These are phyloP conservation scores for Periophthalmus magnuspinnatus DNA, from an alignment of 2,797 vertebrate species.

Conservation along the genomic window DNA sequence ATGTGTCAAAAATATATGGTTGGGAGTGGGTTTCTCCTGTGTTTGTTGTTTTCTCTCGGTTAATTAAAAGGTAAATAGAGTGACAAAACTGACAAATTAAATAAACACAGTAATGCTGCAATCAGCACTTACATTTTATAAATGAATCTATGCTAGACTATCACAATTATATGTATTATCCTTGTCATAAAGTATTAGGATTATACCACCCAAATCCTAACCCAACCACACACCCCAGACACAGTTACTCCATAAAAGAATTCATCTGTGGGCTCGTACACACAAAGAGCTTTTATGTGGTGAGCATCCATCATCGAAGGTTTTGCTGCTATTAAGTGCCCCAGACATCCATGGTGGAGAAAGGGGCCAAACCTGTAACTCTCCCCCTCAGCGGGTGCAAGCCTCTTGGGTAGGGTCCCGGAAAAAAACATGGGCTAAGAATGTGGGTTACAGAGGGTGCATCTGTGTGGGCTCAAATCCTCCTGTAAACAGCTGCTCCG, in stretches of 20 bases:
- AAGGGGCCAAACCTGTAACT: slow-evolving; percentile 32
- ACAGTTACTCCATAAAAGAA: slow-evolving; percentile 19
- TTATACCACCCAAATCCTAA: slow-evolving; percentile 9
- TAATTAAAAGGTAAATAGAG: too few relatives aligned
- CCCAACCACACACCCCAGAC: slow-evolving; percentile 8
- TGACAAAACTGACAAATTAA: too few relatives aligned
- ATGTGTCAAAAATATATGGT: too few relatives aligned
- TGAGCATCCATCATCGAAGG: slow-evolving; percentile 39
- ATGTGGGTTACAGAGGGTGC: slow-evolving; percentile 37
- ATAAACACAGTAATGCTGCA: too few relatives aligned
- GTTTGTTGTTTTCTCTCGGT: too few relatives aligned
- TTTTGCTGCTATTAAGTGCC: slow-evolving; percentile 29
- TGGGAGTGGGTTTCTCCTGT: too few relatives aligned
- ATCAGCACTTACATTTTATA: too few relatives aligned
- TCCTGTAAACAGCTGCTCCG: slow-evolving; percentile 3
- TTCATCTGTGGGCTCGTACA: slow-evolving; percentile 27
- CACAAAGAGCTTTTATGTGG: slow-evolving; percentile 19
- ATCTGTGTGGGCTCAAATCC: slow-evolving; percentile 19
- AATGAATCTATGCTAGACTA: too few relatives aligned
- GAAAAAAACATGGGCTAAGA: slow-evolving; percentile 36
- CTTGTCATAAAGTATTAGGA: slow-evolving; percentile 27
- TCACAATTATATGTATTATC: too few relatives aligned
- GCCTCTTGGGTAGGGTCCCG: slow-evolving; percentile 34
- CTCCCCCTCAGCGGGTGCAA: slow-evolving; percentile 11
- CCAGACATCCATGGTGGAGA: slow-evolving; percentile 19